A percentile compares a stretch with the other conserved stretches of the same genome.
Conservation (phyloP, 2,113 vertebrate genomes). For the Hippopotamus amphibius region DNA sequence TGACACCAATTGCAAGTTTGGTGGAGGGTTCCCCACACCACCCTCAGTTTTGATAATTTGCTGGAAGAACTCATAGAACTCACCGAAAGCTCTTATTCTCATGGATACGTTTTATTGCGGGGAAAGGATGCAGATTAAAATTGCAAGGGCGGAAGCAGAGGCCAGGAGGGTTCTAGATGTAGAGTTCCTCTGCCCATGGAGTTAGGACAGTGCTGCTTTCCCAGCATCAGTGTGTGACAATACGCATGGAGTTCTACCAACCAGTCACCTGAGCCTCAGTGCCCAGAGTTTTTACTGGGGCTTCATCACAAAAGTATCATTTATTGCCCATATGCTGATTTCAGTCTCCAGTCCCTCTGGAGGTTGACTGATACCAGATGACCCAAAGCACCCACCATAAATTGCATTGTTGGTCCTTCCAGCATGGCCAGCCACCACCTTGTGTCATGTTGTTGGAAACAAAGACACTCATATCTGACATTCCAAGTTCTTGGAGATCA, state of each 20-base stretch:
- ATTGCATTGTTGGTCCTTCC: neutral
- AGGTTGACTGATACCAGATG: neutral
- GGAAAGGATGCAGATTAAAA: neutral
- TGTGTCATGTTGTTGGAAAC: neutral
- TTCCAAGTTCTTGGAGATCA: neutral
- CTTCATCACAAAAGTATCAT: neutral
- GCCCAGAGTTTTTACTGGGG: neutral
- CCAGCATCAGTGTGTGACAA: neutral
- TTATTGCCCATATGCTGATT: neutral
- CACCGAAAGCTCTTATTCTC: neutral
- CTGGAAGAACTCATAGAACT: neutral
- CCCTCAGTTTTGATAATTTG: neutral
- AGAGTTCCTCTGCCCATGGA: neutral
- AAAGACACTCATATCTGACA: neutral
- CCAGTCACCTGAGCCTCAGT: neutral
- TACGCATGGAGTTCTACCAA: rapidly evolving
- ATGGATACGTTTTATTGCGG: neutral
- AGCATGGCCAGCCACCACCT: neutral
- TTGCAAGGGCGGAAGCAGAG: neutral
- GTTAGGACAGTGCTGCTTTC: neutral
- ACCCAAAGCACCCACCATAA: neutral
- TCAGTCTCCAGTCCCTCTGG: neutral
- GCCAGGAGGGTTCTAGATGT: no score
- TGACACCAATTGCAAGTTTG: neutral
- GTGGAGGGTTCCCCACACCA: neutral